Percentiles rank a stretch among this genome's conserved stretches.
Evolutionary conservation across 2,888 invertebrate species (phyloP).

Genomic region (Melangyna quadrimaculata): DNA sequence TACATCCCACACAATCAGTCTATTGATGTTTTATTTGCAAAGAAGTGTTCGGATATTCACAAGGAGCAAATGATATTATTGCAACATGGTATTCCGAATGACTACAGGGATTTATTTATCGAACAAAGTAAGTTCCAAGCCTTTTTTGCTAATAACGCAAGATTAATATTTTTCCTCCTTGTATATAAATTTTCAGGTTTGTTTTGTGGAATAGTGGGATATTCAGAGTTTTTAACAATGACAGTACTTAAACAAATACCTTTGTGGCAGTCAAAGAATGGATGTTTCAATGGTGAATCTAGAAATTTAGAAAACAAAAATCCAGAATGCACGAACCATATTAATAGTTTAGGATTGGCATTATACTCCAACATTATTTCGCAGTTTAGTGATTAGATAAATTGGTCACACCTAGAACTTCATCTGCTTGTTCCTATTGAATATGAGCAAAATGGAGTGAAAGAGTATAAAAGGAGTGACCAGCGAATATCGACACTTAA

Average conservation of each 20-base stretch:
- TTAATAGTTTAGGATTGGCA: conserved; percentile 49
- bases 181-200: not conserved
- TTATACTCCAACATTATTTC: conserved; percentile 45
- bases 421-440: too few species aligned
- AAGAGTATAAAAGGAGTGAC: too few species aligned
- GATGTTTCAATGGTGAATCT: conserved; percentile 22
- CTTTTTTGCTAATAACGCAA: not conserved
- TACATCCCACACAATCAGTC: conserved; percentile 40
- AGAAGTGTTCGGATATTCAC: conserved; percentile 53
- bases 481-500: too few species aligned
- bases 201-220: conserved; percentile 54
- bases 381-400: conserved; percentile 1
- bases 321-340: conserved; percentile 41
- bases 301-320: not conserved
- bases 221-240: conserved; percentile 43
- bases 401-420: too few species aligned
- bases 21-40: conserved; percentile 37
- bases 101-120: conserved; percentile 77
- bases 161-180: not conserved
- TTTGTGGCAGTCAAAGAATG: conserved; percentile 33
- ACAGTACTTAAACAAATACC: conserved; percentile 20
- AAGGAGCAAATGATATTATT: conserved; percentile 41
- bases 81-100: conserved; percentile 73
- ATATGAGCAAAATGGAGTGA: too few species aligned
- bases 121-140: conserved; percentile 76